These are phyloP conservation scores for Pyrgus malvae DNA, from an alignment of 2,888 invertebrate genomes.

Conservation along the genomic window DNA sequence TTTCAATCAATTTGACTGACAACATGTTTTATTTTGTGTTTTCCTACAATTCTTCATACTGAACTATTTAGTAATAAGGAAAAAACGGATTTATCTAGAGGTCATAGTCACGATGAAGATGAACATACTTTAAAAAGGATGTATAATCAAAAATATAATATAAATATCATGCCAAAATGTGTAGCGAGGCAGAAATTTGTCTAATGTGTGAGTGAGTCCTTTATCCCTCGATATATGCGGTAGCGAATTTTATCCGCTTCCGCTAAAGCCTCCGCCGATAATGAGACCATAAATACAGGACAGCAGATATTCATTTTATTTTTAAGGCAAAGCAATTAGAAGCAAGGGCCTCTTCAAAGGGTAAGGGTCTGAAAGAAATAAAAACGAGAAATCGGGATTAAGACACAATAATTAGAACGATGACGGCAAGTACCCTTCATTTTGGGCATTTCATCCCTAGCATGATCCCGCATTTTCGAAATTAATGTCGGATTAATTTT, in stretches of 20 bases:
- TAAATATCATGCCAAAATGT: too few species aligned
- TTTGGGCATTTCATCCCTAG: conserved; percentile 27
- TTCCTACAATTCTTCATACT: too few species aligned
- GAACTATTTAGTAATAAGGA: too few species aligned
- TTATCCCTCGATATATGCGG: not conserved
- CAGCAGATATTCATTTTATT: conserved; percentile 67
- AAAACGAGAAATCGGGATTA: conserved; percentile 57
- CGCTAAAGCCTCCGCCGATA: conserved; percentile 38
- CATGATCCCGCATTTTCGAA: conserved; percentile 3
- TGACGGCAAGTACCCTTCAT: conserved; percentile 29
- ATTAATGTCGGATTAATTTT: conserved; percentile 19
- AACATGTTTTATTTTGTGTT: too few species aligned
- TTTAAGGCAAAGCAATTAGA: conserved; percentile 76
- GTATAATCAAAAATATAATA: too few species aligned
- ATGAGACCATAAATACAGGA: conserved; percentile 38
- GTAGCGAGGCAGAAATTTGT: too few species aligned
- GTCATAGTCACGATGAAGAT: too few species aligned
- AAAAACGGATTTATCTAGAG: too few species aligned
- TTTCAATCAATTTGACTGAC: too few species aligned
- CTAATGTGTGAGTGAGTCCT: too few species aligned
- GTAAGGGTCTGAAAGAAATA: conserved; percentile 56
- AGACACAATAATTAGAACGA: conserved; percentile 54
- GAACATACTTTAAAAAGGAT: too few species aligned
- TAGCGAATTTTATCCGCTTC: not conserved
- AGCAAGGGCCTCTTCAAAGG: conserved; percentile 63